Conservation (phyloP, 2,888 invertebrate species). For the Cosmorhoe ocellata region DNA sequence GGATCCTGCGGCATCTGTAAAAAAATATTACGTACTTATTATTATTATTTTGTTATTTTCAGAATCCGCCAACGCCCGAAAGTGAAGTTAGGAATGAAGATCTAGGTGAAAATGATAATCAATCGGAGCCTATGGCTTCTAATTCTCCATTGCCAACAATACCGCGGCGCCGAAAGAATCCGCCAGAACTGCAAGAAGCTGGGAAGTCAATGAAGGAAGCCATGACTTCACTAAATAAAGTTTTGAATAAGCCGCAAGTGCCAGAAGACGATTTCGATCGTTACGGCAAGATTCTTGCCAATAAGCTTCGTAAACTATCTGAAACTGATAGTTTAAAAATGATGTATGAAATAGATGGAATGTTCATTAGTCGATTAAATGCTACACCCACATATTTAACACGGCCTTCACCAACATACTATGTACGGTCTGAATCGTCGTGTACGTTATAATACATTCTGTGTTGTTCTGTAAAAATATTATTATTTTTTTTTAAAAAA, state of each 20-base stretch:
- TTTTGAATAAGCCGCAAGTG: not conserved
- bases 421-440: no score
- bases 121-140: not conserved
- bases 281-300: slow-evolving; percentile 1
- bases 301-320: not conserved
- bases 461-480: no score
- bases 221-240: not conserved
- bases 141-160: not conserved
- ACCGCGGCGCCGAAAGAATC: not conserved
- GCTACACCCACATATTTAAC: no score
- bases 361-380: no score
- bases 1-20: not conserved
- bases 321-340: not conserved
- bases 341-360: slow-evolving; percentile 5
- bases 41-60: not conserved
- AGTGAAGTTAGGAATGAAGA: not conserved
- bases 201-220: not conserved
- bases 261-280: slow-evolving; percentile 2
- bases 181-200: not conserved
- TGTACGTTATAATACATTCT: no score
- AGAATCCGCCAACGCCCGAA: not conserved
- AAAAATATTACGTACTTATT: not conserved
- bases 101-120: not conserved
- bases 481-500: no score
- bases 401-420: no score